Conservation (phyloP, 2,797 vertebrate genomes). For the Notamacropus eugenii region DNA sequence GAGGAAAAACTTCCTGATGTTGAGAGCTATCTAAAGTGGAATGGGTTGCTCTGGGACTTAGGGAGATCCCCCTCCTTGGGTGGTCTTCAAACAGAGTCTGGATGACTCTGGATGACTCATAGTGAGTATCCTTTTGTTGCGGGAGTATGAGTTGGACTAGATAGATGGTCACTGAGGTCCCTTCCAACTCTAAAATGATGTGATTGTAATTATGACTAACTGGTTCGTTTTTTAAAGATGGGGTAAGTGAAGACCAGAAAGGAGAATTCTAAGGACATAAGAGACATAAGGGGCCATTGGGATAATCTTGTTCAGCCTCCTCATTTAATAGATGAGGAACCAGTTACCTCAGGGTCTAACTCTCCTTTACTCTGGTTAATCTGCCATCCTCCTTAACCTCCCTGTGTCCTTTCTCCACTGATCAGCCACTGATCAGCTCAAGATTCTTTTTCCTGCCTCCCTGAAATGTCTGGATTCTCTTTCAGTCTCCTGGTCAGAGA, state of each 20-base stretch:
- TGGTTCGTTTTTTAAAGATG: not conserved
- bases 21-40: not conserved
- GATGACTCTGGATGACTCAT: too few relatives aligned
- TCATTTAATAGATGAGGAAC: not conserved
- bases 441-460: not conserved
- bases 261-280: not conserved
- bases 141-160: not conserved
- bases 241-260: not conserved
- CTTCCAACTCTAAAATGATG: not conserved
- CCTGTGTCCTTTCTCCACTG: not conserved
- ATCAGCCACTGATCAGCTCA: not conserved
- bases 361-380: not conserved
- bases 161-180: not conserved
- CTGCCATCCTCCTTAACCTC: not conserved
- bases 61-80: not conserved
- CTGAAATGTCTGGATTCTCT: not conserved
- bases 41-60: not conserved
- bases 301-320: not conserved
- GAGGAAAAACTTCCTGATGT: not conserved
- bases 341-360: not conserved
- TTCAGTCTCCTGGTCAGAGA: not conserved
- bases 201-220: not conserved
- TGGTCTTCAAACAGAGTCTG: not conserved
- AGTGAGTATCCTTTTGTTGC: not conserved
- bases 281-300: too few relatives aligned